phyloP scores from a whole-genome alignment of 2,797 vertebrate species.

The Nothura maculosa region DNA sequence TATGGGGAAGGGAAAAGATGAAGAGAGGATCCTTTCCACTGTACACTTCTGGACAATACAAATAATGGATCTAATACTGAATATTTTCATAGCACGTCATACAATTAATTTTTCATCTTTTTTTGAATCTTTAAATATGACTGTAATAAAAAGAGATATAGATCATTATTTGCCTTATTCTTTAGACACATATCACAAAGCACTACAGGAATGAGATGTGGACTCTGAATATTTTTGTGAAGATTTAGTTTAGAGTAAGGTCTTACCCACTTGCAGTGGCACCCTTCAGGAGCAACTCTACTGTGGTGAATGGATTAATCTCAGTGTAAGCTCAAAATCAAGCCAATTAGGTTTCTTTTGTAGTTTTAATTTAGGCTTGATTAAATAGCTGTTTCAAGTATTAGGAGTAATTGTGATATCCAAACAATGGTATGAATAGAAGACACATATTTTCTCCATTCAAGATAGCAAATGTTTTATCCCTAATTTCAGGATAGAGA shows the following conservation, averaged over 20 bases:
- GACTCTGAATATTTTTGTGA: not conserved
- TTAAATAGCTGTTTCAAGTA: not conserved
- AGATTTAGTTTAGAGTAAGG: slow-evolving; percentile 7
- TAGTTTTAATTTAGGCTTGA: not conserved
- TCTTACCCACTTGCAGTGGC: not conserved
- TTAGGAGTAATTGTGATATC: not conserved
- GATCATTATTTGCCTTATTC: not conserved
- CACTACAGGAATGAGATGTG: not conserved
- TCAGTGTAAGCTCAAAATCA: slow-evolving; percentile 2
- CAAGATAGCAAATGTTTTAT: not conserved
- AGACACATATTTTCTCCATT: not conserved
- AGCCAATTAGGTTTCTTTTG: slow-evolving; percentile 4
- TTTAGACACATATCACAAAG: not conserved
- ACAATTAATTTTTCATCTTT: not conserved
- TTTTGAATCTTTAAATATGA: not conserved
- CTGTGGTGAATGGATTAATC: not conserved
- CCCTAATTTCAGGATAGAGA: not conserved
- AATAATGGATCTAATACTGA: not conserved
- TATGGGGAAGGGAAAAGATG: not conserved
- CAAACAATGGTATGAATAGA: not conserved
- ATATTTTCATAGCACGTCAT: not conserved
- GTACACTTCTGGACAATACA: not conserved
- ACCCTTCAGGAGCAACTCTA: not conserved
- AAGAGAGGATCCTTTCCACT: not conserved
- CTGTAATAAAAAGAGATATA: not conserved